A percentile compares a stretch with the other conserved stretches of the same genome.
Conservation (phyloP, 1,140 invertebrate genomes). For the Glossosoma conforme region DNA sequence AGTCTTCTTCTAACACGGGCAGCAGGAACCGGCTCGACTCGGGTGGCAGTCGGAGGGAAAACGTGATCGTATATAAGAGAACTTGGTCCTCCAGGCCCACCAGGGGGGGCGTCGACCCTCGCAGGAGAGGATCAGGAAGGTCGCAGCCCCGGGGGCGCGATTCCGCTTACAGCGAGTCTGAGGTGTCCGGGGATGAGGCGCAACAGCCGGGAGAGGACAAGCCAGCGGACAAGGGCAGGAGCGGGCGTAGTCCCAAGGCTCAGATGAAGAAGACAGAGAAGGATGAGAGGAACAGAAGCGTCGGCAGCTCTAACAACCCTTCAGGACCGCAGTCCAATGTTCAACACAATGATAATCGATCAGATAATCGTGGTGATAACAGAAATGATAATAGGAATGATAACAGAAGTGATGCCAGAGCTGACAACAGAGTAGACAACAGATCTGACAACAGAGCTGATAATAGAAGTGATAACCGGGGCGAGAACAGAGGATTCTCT, state of each 20-base stretch:
- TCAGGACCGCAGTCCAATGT: constrained; percentile 4
- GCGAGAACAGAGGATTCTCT: constrained; percentile 35
- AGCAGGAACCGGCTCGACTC: constrained; percentile 31
- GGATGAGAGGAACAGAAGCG: constrained; percentile 51
- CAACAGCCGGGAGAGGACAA: constrained; percentile 44
- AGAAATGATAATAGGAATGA: no score
- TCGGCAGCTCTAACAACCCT: constrained; percentile 23
- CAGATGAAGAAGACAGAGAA: constrained; percentile 51
- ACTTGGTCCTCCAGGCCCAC: constrained; percentile 45
- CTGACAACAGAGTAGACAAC: no score
- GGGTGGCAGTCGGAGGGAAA: constrained; percentile 35
- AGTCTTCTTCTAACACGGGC: constrained; percentile 27
- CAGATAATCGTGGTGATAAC: no score
- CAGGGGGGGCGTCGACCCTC: constrained; percentile 40
- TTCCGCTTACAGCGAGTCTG: constrained; percentile 45
- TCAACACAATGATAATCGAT: no score
- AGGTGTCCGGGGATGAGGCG: constrained; percentile 55
- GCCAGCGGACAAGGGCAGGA: constrained; percentile 18
- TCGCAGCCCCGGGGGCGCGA: constrained; percentile 36
- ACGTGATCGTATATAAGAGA: constrained; percentile 45
- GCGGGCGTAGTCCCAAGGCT: constrained; percentile 43
- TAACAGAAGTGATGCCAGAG: constrained; percentile 29
- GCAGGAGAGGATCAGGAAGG: constrained; percentile 41
- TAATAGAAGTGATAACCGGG: constrained; percentile 32
- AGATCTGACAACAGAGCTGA: constrained; percentile 32